Base-by-base conservation (phyloP, 2,113 vertebrate species). In the Sturnus vulgaris region DNA sequence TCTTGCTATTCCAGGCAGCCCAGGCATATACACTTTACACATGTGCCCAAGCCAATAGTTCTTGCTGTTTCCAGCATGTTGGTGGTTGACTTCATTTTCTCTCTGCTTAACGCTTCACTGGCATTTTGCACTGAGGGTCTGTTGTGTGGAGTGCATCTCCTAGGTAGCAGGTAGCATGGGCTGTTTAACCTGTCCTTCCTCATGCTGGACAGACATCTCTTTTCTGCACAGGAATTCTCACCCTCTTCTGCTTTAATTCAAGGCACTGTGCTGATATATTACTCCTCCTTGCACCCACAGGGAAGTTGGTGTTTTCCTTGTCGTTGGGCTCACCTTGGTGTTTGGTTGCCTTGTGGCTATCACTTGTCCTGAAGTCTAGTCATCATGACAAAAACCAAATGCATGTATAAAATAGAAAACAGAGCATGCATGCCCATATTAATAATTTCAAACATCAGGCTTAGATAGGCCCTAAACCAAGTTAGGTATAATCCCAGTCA, bases 151-250 rank as follows among this genome's bases (percentile, higher is more conserved):
- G 22, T 44, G 27, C 42, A 53, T 39, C 27, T 93, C 47, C 39
- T 42, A 24, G 46, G 39, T 40, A 82, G 44, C 69, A 75, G 76
- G 68, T 70, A 70, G 56, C 10, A 4, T 1, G 1, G 37, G 37
- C 59, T 79, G 22, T 61, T 86, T n/a, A 55, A 56, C 31, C 5
- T 31, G n/a, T 64, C 50, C 35, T 93, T 93, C 70, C 53, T 88
- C 86, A 66, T 2, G 3, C 10, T 61, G 65, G 70, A 68, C 47
- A 37, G 30, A 65, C 0, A 13, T 84, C 61, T 73, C 20, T 57
- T 46, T 86, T 91, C 83, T 82, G 31, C 39, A 70, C 55, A 70
- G 87, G 72, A 90, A 77, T 91, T 90, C 64, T 91, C 50, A 94
- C 28, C 31, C 35, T 52, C 61, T 92, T 90, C 63, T 83, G 59